Percentiles rank a stretch among this genome's conserved stretches.
These are phyloP conservation scores for Diuraphis noxia DNA, from an alignment of 1,140 invertebrate species.

Conservation along the genomic window DNA sequence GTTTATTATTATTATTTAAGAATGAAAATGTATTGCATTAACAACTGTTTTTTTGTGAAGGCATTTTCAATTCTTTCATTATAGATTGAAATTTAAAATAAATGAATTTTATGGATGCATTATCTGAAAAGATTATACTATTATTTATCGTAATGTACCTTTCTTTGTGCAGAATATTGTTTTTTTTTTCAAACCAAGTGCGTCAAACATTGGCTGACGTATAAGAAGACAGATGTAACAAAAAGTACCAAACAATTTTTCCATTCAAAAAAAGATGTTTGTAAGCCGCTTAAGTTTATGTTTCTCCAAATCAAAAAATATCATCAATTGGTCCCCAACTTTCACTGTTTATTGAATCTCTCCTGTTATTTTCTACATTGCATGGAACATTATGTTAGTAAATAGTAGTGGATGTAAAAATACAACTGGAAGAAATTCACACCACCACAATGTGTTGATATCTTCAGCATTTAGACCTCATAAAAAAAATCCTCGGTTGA, in stretches of 20 bases:
- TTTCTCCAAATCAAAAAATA: not conserved
- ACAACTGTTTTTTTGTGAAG: not conserved
- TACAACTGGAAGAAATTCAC: too few species aligned
- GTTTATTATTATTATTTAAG: not conserved
- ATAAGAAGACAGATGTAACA: not conserved
- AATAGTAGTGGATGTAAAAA: too few species aligned
- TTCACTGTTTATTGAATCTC: too few species aligned
- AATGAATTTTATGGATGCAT: not conserved
- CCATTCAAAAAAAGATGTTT: not conserved
- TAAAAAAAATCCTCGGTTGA: too few species aligned
- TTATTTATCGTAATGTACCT: not conserved
- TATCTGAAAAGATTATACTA: not conserved
- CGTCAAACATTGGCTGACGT: not conserved
- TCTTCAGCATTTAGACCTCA: too few species aligned
- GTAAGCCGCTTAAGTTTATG: not conserved
- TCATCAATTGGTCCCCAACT: too few species aligned
- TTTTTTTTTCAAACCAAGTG: not conserved
- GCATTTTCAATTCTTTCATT: not conserved
- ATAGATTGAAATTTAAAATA: not conserved
- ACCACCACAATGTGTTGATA: too few species aligned
- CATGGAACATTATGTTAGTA: too few species aligned
- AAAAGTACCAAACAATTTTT: not conserved
- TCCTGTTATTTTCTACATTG: too few species aligned
- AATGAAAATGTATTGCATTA: not conserved
- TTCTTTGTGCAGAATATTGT: not conserved